phyloP scores from a whole-genome alignment of 2,888 invertebrate species.

The Agrotis ipsilon region DNA sequence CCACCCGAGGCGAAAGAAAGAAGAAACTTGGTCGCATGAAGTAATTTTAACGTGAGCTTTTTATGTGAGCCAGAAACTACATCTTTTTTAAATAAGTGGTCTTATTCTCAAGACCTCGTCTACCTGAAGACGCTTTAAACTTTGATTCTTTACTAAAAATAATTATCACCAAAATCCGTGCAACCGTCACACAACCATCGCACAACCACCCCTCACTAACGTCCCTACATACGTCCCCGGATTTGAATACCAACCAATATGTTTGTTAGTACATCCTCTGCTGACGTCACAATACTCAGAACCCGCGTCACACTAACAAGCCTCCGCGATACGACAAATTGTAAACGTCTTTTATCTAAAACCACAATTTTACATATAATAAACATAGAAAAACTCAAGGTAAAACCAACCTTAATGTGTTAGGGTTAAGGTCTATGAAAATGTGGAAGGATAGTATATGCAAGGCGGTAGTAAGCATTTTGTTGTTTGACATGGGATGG shows the following conservation, averaged over 20 bases:
- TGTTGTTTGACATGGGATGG: slow-evolving; percentile 70
- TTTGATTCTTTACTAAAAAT: no score
- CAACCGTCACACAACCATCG: slow-evolving; percentile 19
- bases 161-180: neutral
- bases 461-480: slow-evolving; percentile 51
- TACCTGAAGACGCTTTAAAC: no score
- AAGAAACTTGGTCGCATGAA: no score
- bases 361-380: slow-evolving; percentile 52
- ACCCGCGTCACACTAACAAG: slow-evolving; percentile 82
- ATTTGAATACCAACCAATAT: slow-evolving; percentile 69
- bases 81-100: no score
- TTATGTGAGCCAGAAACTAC: no score
- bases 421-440: slow-evolving; percentile 5
- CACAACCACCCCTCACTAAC: slow-evolving; percentile 2
- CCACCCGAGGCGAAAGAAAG: no score
- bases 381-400: neutral
- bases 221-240: slow-evolving; percentile 24
- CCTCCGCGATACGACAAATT: slow-evolving; percentile 73
- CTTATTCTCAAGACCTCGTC: no score
- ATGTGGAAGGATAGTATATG: slow-evolving; percentile 1
- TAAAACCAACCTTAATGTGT: slow-evolving; percentile 2
- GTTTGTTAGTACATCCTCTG: slow-evolving; percentile 68
- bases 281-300: slow-evolving; percentile 74
- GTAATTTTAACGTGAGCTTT: no score
- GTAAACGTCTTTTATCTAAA: slow-evolving; percentile 73